A percentile compares a stretch with the other conserved stretches of the same genome.
phyloP scores from a whole-genome alignment of 2,113 vertebrate genomes.

The Otus sunia region DNA sequence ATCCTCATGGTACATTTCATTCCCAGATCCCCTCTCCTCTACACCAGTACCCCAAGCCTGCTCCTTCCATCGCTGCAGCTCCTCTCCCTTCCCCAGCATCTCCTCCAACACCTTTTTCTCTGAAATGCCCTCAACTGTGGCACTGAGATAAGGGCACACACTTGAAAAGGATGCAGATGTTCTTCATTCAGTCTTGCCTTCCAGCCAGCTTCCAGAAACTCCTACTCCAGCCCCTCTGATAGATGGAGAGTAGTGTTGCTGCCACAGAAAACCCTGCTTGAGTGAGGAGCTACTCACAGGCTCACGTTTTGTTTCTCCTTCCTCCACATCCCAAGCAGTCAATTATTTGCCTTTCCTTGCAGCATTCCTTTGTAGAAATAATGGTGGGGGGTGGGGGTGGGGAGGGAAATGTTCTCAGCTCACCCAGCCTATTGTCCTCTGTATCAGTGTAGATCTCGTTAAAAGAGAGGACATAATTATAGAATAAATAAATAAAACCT shows the following conservation, averaged over 20 bases:
- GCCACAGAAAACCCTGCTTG: background rate
- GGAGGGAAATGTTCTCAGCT: background rate
- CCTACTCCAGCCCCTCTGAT: background rate
- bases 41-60: background rate
- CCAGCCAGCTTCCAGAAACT: background rate
- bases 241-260: background rate
- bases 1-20: background rate
- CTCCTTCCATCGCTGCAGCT: fast-evolving
- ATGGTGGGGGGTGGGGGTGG: too few species aligned
- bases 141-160: background rate
- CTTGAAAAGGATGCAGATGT: background rate
- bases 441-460: background rate
- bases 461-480: background rate
- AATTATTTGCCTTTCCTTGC: conserved; percentile 18
- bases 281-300: background rate
- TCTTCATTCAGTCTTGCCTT: background rate
- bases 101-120: background rate
- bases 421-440: background rate
- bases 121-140: background rate
- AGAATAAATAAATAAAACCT: background rate
- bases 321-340: background rate
- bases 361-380: background rate
- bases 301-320: background rate
- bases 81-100: background rate
- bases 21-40: background rate